Base-by-base conservation (phyloP, 2,797 vertebrate species). In the Clarias platycephalus region DNA sequence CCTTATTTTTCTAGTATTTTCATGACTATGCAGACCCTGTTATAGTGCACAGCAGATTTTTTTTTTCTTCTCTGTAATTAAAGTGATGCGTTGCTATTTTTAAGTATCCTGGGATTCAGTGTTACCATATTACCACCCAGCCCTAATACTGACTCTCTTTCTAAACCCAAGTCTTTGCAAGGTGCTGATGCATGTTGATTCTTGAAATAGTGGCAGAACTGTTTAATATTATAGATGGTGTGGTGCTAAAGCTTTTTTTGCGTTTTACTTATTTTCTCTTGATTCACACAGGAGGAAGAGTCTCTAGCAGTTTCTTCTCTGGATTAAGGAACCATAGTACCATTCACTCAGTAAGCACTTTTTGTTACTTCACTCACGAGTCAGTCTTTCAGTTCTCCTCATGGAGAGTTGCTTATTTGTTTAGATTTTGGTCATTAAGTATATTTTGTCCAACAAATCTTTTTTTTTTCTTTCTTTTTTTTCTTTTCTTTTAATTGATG, bases 261-360 rank as follows among this genome's bases (percentile, higher is more conserved):
- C 22, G 16, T 63, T 58, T 24, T 67, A 28, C 7, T 2, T 85
- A 62, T 18, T 83, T 76, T 24, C 63, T 58, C 86, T 55, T 90
- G 44, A 68, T 90, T 60, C 37, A 62, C 82, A 70, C 87, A 96
- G 95, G 95, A 87, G 95, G 94, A 89, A 91, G 94, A 91, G 88
- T 95, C 60, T 93, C 93, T 88, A 95, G 94, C 90, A 95, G 91
- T 91, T 95, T 96, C 88, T 95, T 96, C 85, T 94, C 94, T 81
- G 94, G 95, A 85, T 91, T 95, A 90, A 93, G 94, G 53, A 95
- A 93, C 88, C 92, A 94, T 88, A 92, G 78, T 83, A 83, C 91
- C 84, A 79, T 91, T 82, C 94, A 94, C 80, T 90, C 93, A 28
- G 95, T 95, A 87, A 94, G 93, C 89, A 80, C 24, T 24, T 3